Base-by-base conservation (phyloP, 1,140 invertebrate genomes). In the Drosophila kepulauana region DNA sequence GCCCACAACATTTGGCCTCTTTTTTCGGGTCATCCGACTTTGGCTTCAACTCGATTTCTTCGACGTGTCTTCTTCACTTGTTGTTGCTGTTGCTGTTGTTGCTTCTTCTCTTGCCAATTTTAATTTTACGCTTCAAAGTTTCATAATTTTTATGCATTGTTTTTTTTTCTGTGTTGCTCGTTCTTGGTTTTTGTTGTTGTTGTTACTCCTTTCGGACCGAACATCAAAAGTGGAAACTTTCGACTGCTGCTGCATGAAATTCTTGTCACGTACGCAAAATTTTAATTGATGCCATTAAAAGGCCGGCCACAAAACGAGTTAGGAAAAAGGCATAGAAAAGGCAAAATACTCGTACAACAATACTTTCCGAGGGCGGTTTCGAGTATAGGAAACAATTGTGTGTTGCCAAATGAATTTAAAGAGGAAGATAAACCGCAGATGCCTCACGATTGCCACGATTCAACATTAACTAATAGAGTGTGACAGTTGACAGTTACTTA, bases 201-300 rank as follows among this genome's bases (percentile, higher is more conserved):
- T 54, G 6, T 16, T 59, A 15, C 54, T 66, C 54, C 73, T 63
- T 70, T 70, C 72, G 79, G 46, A 51, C 52, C 63, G 65, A 82
- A 82, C 79, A 78, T 82, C 79, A 82, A 78, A 82, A 82, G 52
- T 65, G 58, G 73, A 74, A 71, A 82, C 77, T 78, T 73, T 30
- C 43, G 13, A 54, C 35, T 68, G 69, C 58, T 68, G 69, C 58
- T 54, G 48, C 46, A 68, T 38, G 61, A 68, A 86, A 91, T 91
- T 91, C 87, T 74, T 78, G 86, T 91, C 87, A 91, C 87, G 87
- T 91, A 90, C 80, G 80, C 79, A 91, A 84, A 61, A 81, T 91
- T 90, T 91, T 91, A 91, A 91, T 91, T 91, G 87, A 79, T 71
- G 82, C 82, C 82, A 86, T 79, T 81, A 85, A 81, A 86, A 75